phyloP scores from a whole-genome alignment of 2,888 invertebrate genomes.

The Hypolimnas misippus region DNA sequence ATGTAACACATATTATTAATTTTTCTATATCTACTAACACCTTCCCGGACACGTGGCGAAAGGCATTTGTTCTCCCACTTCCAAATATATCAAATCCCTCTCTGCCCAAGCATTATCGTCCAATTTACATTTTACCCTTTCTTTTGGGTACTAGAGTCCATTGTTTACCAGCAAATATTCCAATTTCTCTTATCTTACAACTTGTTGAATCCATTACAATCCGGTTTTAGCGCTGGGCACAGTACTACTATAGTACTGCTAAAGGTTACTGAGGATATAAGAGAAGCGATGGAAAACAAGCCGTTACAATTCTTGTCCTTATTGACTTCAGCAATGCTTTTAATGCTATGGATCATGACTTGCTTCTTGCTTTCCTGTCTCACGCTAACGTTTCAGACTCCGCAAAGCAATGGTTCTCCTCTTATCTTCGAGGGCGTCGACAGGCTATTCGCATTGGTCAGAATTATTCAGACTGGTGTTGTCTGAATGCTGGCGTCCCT shows the following conservation, averaged over 20 bases:
- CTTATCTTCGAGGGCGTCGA: neutral
- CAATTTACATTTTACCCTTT: constrained; percentile 1
- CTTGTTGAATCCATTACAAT: neutral
- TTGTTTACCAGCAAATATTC: neutral
- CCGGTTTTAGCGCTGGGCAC: neutral
- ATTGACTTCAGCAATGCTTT: constrained; percentile 12
- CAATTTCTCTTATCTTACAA: neutral
- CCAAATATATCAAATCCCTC: neutral
- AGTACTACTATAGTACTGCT: constrained; percentile 1
- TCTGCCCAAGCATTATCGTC: neutral
- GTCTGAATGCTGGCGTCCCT: constrained; percentile 1
- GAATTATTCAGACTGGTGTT: neutral
- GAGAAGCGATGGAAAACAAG: constrained; percentile 11
- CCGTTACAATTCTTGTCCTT: constrained; percentile 8
- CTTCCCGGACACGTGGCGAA: neutral
- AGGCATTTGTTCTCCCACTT: neutral
- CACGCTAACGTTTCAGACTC: neutral
- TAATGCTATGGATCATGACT: constrained; percentile 9
- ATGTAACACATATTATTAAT: neutral
- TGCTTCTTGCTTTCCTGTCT: neutral
- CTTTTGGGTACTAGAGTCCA: neutral
- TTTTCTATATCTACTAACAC: neutral
- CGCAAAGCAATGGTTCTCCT: neutral
- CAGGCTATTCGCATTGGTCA: neutral
- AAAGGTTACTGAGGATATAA: constrained; percentile 6